phyloP scores from a whole-genome alignment of 2,797 vertebrate species.

The Enteromius treurensis region DNA sequence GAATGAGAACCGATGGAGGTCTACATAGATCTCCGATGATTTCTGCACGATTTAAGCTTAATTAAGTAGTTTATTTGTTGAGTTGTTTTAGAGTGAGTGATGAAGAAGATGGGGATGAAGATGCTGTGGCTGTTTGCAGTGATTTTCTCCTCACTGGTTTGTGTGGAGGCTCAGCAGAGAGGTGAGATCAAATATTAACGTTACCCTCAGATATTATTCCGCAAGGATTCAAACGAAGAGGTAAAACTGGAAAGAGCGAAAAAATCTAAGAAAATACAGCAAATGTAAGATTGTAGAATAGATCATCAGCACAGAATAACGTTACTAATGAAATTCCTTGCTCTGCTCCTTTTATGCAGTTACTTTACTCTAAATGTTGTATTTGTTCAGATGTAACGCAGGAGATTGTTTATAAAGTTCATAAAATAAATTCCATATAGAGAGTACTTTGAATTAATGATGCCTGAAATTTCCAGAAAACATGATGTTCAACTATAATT shows the following conservation, averaged over 20 bases:
- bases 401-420: no score
- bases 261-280: not conserved
- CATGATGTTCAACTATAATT: not conserved
- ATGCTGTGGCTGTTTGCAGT: not conserved
- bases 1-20: not conserved
- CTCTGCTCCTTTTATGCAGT: no score
- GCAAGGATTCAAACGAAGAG: no score
- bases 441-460: not conserved
- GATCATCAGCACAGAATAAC: not conserved
- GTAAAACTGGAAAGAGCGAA: not conserved
- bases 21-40: not conserved
- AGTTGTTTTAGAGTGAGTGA: not conserved
- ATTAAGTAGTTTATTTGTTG: not conserved
- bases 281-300: not conserved
- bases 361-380: not conserved
- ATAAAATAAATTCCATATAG: not conserved
- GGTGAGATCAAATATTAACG: slow-evolving; percentile 70
- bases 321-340: not conserved
- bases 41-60: not conserved
- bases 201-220: no score
- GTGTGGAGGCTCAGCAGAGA: slow-evolving; percentile 75
- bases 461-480: not conserved
- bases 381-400: not conserved
- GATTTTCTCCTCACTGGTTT: slow-evolving; percentile 40
- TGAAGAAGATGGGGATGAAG: slow-evolving; percentile 9